phyloP scores from a whole-genome alignment of 1,140 invertebrate species.

The Drosophila saltans region DNA sequence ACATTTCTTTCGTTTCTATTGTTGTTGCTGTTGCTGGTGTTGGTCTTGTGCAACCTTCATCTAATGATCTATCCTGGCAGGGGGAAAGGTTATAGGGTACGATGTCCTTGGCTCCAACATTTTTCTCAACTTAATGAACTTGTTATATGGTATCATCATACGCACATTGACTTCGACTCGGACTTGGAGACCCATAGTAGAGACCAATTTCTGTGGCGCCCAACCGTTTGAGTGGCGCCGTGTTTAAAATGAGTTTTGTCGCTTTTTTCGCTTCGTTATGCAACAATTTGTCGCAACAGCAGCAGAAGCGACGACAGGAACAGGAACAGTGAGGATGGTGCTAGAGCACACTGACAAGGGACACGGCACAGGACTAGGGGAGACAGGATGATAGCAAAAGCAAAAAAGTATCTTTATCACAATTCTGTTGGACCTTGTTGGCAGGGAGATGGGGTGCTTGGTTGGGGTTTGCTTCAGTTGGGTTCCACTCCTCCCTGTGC shows the following conservation, averaged over 20 bases:
- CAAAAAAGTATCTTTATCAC: conserved; percentile 25
- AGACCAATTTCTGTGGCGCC: conserved; percentile 54
- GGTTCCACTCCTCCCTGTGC: conserved; percentile 34
- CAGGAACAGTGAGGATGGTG: neutral
- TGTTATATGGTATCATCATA: conserved; percentile 47
- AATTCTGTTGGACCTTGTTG: conserved; percentile 25
- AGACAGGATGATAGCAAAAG: conserved; percentile 17
- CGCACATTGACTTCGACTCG: conserved; percentile 37
- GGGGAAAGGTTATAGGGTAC: conserved; percentile 23
- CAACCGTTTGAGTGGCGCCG: conserved; percentile 51
- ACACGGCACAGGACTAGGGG: neutral
- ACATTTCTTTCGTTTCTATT: conserved; percentile 2
- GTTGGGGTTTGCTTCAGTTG: neutral
- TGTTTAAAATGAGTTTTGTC: conserved; percentile 58
- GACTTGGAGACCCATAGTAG: conserved; percentile 16
- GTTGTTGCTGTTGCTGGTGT: neutral
- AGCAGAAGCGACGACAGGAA: conserved; percentile 23
- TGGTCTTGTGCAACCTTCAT: conserved; percentile 16
- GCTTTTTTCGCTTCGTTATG: conserved; percentile 58
- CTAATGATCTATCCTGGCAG: conserved; percentile 27
- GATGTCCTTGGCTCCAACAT: conserved; percentile 50
- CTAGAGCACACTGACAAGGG: no score
- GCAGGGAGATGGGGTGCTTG: neutral
- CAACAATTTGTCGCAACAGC: conserved; percentile 44
- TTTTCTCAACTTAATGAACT: conserved; percentile 47